phyloP scores from a whole-genome alignment of 2,888 invertebrate species.

The Diarsia mendica region DNA sequence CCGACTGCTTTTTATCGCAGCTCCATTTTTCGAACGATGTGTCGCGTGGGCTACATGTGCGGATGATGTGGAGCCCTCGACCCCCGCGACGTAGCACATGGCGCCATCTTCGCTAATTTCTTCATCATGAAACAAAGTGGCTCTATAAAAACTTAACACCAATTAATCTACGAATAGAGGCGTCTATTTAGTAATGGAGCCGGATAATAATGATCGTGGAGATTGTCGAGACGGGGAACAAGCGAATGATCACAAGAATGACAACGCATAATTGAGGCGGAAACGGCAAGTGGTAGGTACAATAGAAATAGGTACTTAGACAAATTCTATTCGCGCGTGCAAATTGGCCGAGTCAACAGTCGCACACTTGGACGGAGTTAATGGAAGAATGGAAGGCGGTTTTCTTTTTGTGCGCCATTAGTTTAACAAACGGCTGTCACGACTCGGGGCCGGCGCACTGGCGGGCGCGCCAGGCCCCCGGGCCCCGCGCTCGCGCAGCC shows the following conservation, averaged over 20 bases:
- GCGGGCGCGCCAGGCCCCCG: conserved; percentile 54
- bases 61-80: conserved; percentile 82
- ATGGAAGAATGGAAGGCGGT: conserved; percentile 82
- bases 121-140: conserved; percentile 78
- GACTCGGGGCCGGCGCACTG: conserved; percentile 79
- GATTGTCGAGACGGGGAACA: conserved; percentile 17
- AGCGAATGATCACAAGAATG: conserved; percentile 59
- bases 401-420: conserved; percentile 86
- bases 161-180: conserved; percentile 47
- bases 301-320: conserved; percentile 77
- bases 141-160: conserved; percentile 58
- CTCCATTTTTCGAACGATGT: conserved; percentile 79
- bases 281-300: conserved; percentile 79
- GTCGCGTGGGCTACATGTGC: conserved; percentile 88
- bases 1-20: conserved; percentile 85
- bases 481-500: conserved; percentile 50
- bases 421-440: conserved; percentile 87
- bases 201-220: conserved; percentile 35
- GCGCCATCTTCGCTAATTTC: conserved; percentile 87
- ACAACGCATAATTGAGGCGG: conserved; percentile 73
- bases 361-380: conserved; percentile 79
- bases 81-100: conserved; percentile 86
- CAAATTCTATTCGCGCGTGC: conserved; percentile 83
- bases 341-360: conserved; percentile 84
- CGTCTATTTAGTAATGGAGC: conserved; percentile 37